A percentile compares a stretch with the other conserved stretches of the same genome.
phyloP scores from a whole-genome alignment of 2,797 vertebrate species.

The Bradypodion pumilum region DNA sequence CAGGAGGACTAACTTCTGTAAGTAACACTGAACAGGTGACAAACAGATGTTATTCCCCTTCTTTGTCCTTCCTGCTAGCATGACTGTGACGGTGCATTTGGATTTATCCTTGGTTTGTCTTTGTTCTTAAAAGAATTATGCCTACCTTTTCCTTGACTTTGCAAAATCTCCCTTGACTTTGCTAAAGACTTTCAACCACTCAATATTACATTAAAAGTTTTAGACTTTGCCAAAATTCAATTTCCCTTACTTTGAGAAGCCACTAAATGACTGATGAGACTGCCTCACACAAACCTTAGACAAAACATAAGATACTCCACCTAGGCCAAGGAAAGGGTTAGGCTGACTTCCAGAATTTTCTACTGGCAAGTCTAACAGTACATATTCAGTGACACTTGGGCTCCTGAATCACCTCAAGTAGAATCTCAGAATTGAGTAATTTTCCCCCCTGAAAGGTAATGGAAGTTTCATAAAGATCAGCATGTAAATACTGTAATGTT shows the following conservation, averaged over 20 bases:
- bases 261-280: not conserved
- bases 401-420: not conserved
- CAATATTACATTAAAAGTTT: not conserved
- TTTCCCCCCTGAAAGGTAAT: not conserved
- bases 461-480: too few species aligned
- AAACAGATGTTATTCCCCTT: not conserved
- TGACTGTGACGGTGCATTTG: not conserved
- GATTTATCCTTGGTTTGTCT: not conserved
- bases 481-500: too few species aligned
- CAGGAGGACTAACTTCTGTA: not conserved
- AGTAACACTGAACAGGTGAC: conserved; percentile 1
- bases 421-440: not conserved
- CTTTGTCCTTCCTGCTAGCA: not conserved
- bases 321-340: not conserved
- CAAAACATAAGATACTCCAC: not conserved
- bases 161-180: not conserved
- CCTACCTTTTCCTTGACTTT: not conserved
- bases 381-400: not conserved
- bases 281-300: not conserved
- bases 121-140: not conserved
- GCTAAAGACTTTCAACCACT: not conserved
- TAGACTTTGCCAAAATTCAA: not conserved
- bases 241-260: too few species aligned
- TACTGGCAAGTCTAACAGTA: not conserved
- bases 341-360: not conserved